These are phyloP conservation scores for Diabrotica virgifera DNA, from an alignment of 1,140 invertebrate species.

Conservation along the genomic window DNA sequence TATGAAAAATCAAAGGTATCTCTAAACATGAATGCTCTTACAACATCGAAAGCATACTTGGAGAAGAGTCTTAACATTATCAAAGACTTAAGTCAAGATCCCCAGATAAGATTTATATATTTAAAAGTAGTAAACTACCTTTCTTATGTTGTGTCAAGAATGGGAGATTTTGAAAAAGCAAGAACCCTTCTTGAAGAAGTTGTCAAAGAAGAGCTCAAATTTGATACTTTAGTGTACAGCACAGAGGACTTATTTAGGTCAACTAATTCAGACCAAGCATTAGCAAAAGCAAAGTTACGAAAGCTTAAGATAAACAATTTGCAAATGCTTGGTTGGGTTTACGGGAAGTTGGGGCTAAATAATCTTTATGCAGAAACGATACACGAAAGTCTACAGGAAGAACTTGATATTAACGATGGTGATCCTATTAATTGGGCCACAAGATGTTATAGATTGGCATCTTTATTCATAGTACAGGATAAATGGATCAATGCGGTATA, in stretches of 20 bases:
- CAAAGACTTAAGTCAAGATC: constrained; percentile 29
- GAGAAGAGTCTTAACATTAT: constrained; percentile 35
- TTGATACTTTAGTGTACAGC: constrained; percentile 30
- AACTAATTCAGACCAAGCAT: constrained; percentile 24
- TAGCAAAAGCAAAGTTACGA: constrained; percentile 30
- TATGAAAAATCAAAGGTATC: constrained; percentile 43
- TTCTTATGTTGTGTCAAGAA: constrained; percentile 52
- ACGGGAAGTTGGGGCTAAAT: constrained; percentile 34
- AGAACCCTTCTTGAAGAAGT: constrained; percentile 32
- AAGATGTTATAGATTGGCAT: constrained; percentile 37
- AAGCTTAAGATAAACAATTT: constrained; percentile 40
- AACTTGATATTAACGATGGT: constrained; percentile 33
- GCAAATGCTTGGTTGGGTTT: constrained; percentile 44
- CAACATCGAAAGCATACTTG: constrained; percentile 26
- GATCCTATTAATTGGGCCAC: constrained; percentile 39
- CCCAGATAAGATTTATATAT: constrained; percentile 55
- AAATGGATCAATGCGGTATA: constrained; percentile 40
- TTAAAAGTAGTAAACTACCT: constrained; percentile 87
- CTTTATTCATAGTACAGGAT: constrained; percentile 33
- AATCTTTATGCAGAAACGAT: constrained; percentile 32
- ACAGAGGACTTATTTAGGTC: constrained; percentile 41
- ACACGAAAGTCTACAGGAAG: constrained; percentile 37
- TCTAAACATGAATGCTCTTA: constrained; percentile 23
- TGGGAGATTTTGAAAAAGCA: constrained; percentile 35
- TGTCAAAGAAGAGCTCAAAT: constrained; percentile 23